Percentiles rank a stretch among this genome's conserved stretches.
These are phyloP conservation scores for Gonocerus acuteangulatus DNA, from an alignment of 2,888 invertebrate genomes.

Conservation along the genomic window DNA sequence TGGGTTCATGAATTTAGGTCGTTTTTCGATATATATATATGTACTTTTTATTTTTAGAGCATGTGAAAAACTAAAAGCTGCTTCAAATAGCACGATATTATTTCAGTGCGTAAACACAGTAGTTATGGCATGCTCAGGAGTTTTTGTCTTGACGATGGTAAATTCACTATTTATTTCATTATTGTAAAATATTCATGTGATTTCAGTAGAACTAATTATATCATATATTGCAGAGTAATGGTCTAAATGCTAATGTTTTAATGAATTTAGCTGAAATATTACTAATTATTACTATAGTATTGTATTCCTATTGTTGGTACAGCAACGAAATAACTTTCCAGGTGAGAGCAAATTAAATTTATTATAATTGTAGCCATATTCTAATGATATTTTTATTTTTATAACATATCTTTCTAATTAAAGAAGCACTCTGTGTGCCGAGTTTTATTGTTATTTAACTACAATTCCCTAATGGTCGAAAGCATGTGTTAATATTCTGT, in stretches of 20 bases:
- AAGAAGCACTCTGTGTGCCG: no score
- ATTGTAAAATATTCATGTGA: no score
- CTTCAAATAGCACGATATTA: constrained; percentile 20
- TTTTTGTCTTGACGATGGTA: constrained; percentile 30
- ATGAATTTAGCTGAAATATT: not conserved
- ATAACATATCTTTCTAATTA: no score
- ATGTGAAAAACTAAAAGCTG: not conserved
- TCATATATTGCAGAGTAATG: not conserved
- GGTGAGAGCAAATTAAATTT: not conserved
- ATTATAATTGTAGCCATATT: not conserved
- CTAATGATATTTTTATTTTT: no score
- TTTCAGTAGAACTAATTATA: no score
- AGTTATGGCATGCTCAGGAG: constrained; percentile 29
- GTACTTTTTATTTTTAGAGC: no score
- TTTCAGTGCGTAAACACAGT: constrained; percentile 29
- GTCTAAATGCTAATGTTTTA: not conserved
- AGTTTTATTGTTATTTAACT: no score
- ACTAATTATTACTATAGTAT: not conserved
- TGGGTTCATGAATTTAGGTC: no score
- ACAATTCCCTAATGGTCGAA: no score
- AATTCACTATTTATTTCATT: no score
- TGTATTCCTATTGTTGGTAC: not conserved
- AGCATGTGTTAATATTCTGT: no score
- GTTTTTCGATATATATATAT: no score
- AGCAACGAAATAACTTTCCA: not conserved